phyloP scores from a whole-genome alignment of 2,888 invertebrate species.

The Cheilosia variabilis region DNA sequence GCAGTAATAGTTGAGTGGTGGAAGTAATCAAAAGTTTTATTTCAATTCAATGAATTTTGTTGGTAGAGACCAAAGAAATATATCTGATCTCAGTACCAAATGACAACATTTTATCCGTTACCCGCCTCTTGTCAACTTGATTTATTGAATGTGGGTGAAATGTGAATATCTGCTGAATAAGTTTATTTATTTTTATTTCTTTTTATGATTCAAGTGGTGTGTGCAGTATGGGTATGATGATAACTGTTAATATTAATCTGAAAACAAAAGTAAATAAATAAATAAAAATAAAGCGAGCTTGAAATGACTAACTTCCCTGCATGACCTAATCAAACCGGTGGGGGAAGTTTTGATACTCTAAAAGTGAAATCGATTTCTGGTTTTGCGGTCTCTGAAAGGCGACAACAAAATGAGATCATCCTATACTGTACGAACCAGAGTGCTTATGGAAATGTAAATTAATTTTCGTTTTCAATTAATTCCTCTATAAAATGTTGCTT shows the following conservation, averaged over 20 bases:
- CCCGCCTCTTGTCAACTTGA: slow-evolving; percentile 7
- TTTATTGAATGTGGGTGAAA: slow-evolving; percentile 12
- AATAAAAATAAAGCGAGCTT: background rate
- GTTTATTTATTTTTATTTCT: background rate
- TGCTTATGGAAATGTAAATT: slow-evolving; percentile 28
- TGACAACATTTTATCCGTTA: slow-evolving; percentile 14
- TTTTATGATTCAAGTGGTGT: slow-evolving; percentile 31
- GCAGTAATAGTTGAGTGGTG: slow-evolving; percentile 33
- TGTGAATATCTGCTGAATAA: background rate
- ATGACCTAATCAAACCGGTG: slow-evolving; percentile 47
- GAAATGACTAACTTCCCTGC: slow-evolving; percentile 28
- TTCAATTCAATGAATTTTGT: slow-evolving; percentile 34
- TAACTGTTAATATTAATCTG: slow-evolving; percentile 26
- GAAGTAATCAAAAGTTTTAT: slow-evolving; percentile 63
- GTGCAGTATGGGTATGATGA: background rate
- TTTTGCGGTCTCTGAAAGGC: slow-evolving; percentile 14
- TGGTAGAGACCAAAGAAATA: background rate
- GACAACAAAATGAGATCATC: slow-evolving; percentile 50
- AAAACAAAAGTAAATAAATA: background rate
- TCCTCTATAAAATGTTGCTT: background rate
- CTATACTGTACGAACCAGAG: background rate
- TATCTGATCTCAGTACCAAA: background rate
- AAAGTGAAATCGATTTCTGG: slow-evolving; percentile 41
- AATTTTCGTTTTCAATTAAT: slow-evolving; percentile 17
- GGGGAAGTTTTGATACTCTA: slow-evolving; percentile 16